These are phyloP conservation scores for Mobula birostris DNA, from an alignment of 2,113 vertebrate genomes.

Conservation along the genomic window DNA sequence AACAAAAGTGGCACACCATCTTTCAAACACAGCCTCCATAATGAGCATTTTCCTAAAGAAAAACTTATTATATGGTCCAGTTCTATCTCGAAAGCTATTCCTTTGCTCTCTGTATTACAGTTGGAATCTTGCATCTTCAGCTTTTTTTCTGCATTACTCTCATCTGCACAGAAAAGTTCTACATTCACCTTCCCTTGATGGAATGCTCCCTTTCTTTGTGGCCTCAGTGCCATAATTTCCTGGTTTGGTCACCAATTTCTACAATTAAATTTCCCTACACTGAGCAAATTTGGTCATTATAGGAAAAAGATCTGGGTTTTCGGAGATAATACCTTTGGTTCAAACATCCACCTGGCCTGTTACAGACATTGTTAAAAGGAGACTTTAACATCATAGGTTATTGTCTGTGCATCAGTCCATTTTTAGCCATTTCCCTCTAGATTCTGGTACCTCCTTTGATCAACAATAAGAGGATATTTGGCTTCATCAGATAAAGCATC, in stretches of 20 bases:
- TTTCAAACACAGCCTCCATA: slow-evolving; percentile 47
- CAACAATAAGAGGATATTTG: slow-evolving; percentile 91
- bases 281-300: slow-evolving; percentile 70
- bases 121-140: slow-evolving; percentile 50
- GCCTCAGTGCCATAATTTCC: slow-evolving; percentile 59
- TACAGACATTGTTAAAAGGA: slow-evolving; percentile 57
- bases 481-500: slow-evolving; percentile 95
- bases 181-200: slow-evolving; percentile 51
- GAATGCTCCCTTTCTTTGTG: slow-evolving; percentile 51
- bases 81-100: slow-evolving; percentile 64
- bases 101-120: slow-evolving; percentile 58
- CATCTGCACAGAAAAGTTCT: slow-evolving; percentile 41
- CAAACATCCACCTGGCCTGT: slow-evolving; percentile 59
- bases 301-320: slow-evolving; percentile 58
- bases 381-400: slow-evolving; percentile 27
- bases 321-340: slow-evolving; percentile 77
- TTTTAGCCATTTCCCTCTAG: slow-evolving; percentile 46
- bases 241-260: slow-evolving; percentile 54
- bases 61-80: slow-evolving; percentile 62
- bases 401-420: slow-evolving; percentile 32
- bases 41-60: slow-evolving; percentile 42
- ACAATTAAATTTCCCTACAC: slow-evolving; percentile 42
- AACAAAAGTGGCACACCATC: slow-evolving; percentile 69
- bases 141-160: slow-evolving; percentile 47
- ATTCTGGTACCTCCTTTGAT: slow-evolving; percentile 66